A percentile compares a stretch with the other conserved stretches of the same genome.
Conservation (phyloP, 1,140 invertebrate genomes). For the Anadara kagoshimensis region DNA sequence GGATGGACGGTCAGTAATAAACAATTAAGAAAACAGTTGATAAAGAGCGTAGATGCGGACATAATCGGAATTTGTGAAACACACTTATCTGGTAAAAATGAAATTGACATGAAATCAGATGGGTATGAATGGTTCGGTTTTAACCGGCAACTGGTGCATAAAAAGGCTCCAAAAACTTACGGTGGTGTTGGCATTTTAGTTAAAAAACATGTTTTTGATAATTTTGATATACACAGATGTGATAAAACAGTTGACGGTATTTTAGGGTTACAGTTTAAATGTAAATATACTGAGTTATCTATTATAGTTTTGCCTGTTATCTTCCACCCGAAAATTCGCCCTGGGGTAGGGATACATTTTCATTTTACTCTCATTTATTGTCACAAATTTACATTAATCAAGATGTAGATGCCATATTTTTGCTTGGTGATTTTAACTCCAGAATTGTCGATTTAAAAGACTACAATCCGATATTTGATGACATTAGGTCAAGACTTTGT, state of each 20-base stretch:
- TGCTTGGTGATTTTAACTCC: conserved; percentile 21
- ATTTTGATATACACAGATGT: conserved; percentile 12
- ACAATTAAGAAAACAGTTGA: neutral
- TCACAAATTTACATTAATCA: conserved; percentile 18
- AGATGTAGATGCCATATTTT: conserved; percentile 12
- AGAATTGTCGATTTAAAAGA: conserved; percentile 7
- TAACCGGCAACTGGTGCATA: conserved; percentile 2
- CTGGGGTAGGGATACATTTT: conserved; percentile 21
- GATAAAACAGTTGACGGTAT: conserved; percentile 36
- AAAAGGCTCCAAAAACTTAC: conserved; percentile 2
- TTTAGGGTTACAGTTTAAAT: conserved; percentile 3
- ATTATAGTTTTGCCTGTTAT: conserved; percentile 19
- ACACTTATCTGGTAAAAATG: conserved; percentile 5
- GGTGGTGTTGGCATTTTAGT: conserved; percentile 19
- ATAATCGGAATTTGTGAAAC: conserved; percentile 27
- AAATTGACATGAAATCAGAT: neutral
- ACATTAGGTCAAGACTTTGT: neutral
- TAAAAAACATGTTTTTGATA: neutral
- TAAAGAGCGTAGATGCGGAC: conserved; percentile 4
- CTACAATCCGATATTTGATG: conserved; percentile 7
- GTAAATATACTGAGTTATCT: neutral
- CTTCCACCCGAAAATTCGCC: conserved; percentile 35
- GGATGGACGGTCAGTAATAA: conserved; percentile 23
- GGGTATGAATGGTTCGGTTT: conserved; percentile 26
- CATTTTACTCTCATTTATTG: conserved; percentile 19